phyloP scores from a whole-genome alignment of 2,888 invertebrate genomes.

The Scaptomyza flava region DNA sequence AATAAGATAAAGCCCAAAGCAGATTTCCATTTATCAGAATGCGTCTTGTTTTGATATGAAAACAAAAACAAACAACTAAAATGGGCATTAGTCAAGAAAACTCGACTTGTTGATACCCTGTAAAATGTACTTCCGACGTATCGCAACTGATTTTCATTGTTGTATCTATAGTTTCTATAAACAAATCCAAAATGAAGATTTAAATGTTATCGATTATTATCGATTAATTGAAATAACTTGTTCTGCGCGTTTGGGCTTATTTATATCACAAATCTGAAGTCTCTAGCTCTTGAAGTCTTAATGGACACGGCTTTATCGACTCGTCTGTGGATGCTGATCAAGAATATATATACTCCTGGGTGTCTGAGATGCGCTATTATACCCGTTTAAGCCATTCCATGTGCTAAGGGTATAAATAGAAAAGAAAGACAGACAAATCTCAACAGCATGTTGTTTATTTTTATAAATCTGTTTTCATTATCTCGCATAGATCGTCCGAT shows the following conservation, averaged over 20 bases:
- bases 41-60: slow-evolving; percentile 54
- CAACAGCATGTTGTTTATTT: slow-evolving; percentile 42
- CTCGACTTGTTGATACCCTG: neutral
- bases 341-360: neutral
- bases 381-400: neutral
- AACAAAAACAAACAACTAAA: slow-evolving; percentile 4
- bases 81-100: neutral
- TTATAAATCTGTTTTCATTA: slow-evolving; percentile 50
- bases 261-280: no score
- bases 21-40: slow-evolving; percentile 63
- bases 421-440: neutral
- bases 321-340: neutral
- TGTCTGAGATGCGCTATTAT: neutral
- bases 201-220: no score
- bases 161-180: no score
- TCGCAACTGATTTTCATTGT: neutral
- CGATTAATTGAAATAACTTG: no score
- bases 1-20: no score
- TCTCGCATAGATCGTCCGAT: neutral
- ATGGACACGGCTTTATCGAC: no score
- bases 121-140: neutral
- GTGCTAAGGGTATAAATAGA: no score
- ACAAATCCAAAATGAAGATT: no score
- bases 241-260: no score
- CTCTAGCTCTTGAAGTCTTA: no score